These are phyloP conservation scores for Micronisus gabar DNA, from an alignment of 2,113 vertebrate genomes.

Conservation along the genomic window DNA sequence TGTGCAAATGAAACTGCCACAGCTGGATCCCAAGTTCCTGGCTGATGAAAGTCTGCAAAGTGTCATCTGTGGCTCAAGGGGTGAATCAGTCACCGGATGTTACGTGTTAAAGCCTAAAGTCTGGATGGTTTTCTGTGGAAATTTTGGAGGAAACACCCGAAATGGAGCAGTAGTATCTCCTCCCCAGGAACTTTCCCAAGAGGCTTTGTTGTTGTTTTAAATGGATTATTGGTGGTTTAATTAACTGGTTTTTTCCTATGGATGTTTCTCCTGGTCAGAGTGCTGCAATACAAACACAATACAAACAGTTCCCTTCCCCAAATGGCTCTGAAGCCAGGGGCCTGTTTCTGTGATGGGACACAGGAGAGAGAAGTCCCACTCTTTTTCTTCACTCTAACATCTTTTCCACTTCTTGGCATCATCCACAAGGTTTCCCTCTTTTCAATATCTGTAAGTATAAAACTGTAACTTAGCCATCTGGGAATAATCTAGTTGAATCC, in stretches of 20 bases:
- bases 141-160: not conserved
- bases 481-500: not conserved
- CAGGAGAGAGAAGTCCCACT: not conserved
- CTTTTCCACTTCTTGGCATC: not conserved
- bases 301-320: not conserved
- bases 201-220: not conserved
- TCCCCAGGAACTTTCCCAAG: not conserved
- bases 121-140: not conserved
- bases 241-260: not conserved
- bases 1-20: not conserved
- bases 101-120: not conserved
- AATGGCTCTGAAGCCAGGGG: not conserved
- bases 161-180: not conserved
- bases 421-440: not conserved
- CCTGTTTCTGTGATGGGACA: not conserved
- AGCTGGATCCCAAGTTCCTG: not conserved
- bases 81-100: not conserved
- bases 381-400: not conserved
- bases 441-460: not conserved
- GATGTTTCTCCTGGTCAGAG: not conserved
- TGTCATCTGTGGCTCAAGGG: not conserved
- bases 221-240: not conserved
- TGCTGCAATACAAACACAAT: not conserved
- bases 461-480: not conserved
- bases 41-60: not conserved